Base-by-base conservation (phyloP, 1,140 invertebrate species). In the Spodoptera frugiperda region DNA sequence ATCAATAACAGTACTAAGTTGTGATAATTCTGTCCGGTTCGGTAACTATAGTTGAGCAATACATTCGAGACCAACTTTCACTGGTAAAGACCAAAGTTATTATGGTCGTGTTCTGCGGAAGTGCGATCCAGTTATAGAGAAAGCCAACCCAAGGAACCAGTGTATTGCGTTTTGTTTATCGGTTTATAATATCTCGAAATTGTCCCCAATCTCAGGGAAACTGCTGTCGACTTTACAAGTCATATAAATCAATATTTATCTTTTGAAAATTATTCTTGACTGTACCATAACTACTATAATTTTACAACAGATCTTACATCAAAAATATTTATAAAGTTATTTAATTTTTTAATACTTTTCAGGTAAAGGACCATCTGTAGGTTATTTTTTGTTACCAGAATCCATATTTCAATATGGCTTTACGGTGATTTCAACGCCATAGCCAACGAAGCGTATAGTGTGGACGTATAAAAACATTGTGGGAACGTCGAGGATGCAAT, bases 11-110 rank as follows among this genome's bases (percentile, higher is more conserved):
- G 39, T 25, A n/a, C 25, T 59, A 59, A 63, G 67, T 63, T 63
- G 49, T 76, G 55, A 71, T 71, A 72, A 59, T 72, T 76, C 46
- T 14, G 71, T 78, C 57, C 59, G 61, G 70, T 83, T 77, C 51
- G 74, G 78, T 80, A 80, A 80, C 74, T 54, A 76, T 17, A 39
- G 48, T 84, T 81, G 76, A 79, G 79, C 77, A 84, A 84, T 68
- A 71, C 77, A 14, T n/a, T 61, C 78, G 63, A 78, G 77, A 78
- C 49, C 54, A 51, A 85, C 84, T 85, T 85, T 85, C 84, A 85
- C 84, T 85, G 72, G 49, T 77, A 76, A 78, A 53, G 67, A 77
- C 76, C 77, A 80, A 77, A 75, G 79, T 51, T 75, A 70, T 77
- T 73, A 82, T 76, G 72, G 63, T 79, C 44, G 39, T 71, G 15